Evolutionary conservation across 92 coral and sea anemone genomes (phyloP), one percentile per base, ranked within the genome.

Genomic region (Epizoanthus stellaris): DNA sequence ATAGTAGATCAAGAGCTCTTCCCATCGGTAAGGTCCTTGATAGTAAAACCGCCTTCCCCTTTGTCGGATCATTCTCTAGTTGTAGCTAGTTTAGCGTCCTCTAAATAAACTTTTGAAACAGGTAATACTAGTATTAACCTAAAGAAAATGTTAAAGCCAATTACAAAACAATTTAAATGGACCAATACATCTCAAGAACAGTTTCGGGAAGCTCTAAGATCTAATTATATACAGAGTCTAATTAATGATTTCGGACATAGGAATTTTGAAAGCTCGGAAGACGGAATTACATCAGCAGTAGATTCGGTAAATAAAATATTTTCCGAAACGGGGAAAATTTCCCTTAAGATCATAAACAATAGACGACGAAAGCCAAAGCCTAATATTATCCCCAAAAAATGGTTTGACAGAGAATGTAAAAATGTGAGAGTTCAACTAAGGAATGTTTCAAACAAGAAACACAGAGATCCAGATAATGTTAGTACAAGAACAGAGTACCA

Each of bases 41-140:
- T 68, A n/a, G 77, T 67, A 47, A 49, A 69, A 67, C 75, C 38
- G 45, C 86, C 86, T 49, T 49, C 65, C 2, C 59, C 25, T 70
- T 53, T 82, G 45, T 82, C 87, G 21, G 87, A 70, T 70, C 87
- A 70, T 43, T 43, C 64, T 39, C 87, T 52, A 56, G 45, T 82
- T 67, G 68, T 57, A 45, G 30, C 45, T 58, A 36, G 86, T 53
- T 58, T 67, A 7, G 65, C 58, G 45, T 30, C 23, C 65, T 25
- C 64, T 14, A 23, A 34, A 57, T 67, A 56, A 54, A 67, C 6
- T 13, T 25, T 67, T 67, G 43, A 25, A 67, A 67, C 13, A 67
- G 43, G 71, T 67, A 67, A 67, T 67, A 67, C 71, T 67, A 67
- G 25, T 67, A 67, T 67, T 67, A 45, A 25, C 71, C 71, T 67